phyloP scores from a whole-genome alignment of 2,888 invertebrate species.

The Pollenia labialis region DNA sequence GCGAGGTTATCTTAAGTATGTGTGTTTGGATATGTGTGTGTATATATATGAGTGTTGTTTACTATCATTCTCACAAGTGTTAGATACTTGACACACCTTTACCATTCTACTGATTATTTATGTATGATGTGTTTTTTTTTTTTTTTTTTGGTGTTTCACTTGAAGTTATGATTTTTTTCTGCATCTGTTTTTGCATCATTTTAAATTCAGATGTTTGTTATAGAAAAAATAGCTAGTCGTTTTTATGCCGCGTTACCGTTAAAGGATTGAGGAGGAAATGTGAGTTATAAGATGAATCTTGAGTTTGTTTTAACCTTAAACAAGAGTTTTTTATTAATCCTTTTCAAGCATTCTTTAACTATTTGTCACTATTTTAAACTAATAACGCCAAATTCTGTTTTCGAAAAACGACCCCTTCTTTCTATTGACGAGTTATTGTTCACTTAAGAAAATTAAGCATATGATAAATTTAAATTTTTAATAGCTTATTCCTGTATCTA shows the following conservation, averaged over 20 bases:
- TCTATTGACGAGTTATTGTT: no score
- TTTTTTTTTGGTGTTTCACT: slow-evolving; percentile 1
- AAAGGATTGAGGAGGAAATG: neutral
- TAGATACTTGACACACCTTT: slow-evolving; percentile 69
- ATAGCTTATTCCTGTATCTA: no score
- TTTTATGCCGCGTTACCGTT: slow-evolving; percentile 15
- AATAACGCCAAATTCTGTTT: no score
- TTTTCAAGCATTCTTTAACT: no score
- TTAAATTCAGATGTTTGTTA: slow-evolving; percentile 49
- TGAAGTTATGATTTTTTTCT: neutral
- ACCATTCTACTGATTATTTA: slow-evolving; percentile 53
- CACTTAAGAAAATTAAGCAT: no score
- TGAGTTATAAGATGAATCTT: no score
- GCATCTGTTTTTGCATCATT: neutral
- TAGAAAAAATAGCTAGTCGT: neutral
- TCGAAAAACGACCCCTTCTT: no score
- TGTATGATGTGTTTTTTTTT: slow-evolving; percentile 43
- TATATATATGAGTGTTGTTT: neutral
- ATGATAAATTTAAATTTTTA: no score
- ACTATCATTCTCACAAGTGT: slow-evolving; percentile 50
- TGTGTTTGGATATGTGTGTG: neutral
- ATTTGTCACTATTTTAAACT: no score
- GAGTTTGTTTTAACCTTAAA: no score
- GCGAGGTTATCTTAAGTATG: slow-evolving; percentile 5
- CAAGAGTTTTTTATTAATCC: no score